These are phyloP conservation scores for Netelia melanura DNA, from an alignment of 2,888 invertebrate genomes.

Conservation along the genomic window DNA sequence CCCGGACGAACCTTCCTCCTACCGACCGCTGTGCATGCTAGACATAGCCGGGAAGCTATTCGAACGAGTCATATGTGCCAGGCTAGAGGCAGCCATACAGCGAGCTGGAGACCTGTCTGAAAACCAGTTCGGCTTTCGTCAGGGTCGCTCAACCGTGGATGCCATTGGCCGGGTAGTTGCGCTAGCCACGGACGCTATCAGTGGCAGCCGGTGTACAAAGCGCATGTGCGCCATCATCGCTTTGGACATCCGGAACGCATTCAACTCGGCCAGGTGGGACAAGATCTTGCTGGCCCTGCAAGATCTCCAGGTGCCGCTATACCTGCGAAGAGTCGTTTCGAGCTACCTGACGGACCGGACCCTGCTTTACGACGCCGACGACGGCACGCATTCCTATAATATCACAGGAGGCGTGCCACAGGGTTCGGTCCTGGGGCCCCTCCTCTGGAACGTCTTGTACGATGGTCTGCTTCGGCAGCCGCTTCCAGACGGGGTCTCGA, in stretches of 20 bases:
- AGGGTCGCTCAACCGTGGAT: too few species aligned
- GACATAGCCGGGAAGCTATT: slow-evolving; percentile 28
- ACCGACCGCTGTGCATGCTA: slow-evolving; percentile 45
- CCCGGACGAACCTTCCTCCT: slow-evolving; percentile 33
- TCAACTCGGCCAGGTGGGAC: slow-evolving; percentile 30
- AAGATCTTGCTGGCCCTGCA: slow-evolving; percentile 10
- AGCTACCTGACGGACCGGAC: slow-evolving; percentile 16
- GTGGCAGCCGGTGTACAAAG: too few species aligned
- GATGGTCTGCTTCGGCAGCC: slow-evolving; percentile 35
- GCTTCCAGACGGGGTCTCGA: not conserved
- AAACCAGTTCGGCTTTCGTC: too few species aligned
- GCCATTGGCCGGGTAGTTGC: too few species aligned
- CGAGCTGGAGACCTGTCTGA: too few species aligned
- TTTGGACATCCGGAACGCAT: slow-evolving; percentile 15
- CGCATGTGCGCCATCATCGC: slow-evolving; percentile 38
- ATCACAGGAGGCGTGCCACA: slow-evolving; percentile 19
- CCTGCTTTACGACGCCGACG: too few species aligned
- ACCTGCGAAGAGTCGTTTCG: slow-evolving; percentile 1
- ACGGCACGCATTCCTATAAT: too few species aligned
- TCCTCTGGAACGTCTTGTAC: slow-evolving; percentile 55
- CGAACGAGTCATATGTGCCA: too few species aligned
- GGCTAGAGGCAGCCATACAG: not conserved
- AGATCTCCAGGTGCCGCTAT: slow-evolving; percentile 3
- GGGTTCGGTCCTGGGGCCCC: slow-evolving; percentile 40
- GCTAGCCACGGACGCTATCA: too few species aligned